Percentiles rank a stretch among this genome's conserved stretches.
Conservation (phyloP, 2,113 vertebrate genomes). For the Lynx canadensis region DNA sequence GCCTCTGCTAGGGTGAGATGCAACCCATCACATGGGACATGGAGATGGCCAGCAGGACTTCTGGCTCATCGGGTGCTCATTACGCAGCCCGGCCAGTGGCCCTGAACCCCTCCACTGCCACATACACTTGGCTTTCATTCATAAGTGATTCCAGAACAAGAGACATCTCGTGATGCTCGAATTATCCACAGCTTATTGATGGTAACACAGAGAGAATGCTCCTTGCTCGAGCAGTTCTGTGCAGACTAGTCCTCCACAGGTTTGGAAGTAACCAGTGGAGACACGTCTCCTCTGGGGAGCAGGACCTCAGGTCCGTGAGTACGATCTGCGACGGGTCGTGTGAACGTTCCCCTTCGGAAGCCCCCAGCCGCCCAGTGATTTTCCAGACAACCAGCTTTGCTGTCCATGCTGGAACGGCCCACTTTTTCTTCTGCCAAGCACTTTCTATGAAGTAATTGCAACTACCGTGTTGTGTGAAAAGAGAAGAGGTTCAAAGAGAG, state of each 20-base stretch:
- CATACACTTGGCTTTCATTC: not conserved
- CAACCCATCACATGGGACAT: not conserved
- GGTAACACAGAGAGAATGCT: not conserved
- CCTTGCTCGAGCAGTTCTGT: too few relatives aligned
- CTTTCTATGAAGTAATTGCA: not conserved
- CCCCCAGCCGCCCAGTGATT: not conserved
- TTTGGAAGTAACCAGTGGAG: not conserved
- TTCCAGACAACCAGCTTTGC: not conserved
- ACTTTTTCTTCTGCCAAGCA: not conserved
- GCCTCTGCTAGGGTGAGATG: not conserved
- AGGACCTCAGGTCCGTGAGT: not conserved
- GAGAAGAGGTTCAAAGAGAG: not conserved
- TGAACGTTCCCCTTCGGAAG: not conserved
- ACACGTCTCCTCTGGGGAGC: not conserved
- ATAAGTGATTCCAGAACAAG: not conserved
- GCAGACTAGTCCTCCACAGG: not conserved
- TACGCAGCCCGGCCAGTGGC: not conserved
- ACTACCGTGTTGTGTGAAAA: not conserved
- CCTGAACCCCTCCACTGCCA: not conserved
- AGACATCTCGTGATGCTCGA: not conserved
- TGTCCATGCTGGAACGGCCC: not conserved
- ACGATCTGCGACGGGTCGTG: not conserved
- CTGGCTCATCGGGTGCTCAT: not conserved
- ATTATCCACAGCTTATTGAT: not conserved
- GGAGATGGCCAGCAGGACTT: not conserved